Evolutionary conservation across 2,797 vertebrate species (phyloP).

Genomic region (Miichthys miiuy): DNA sequence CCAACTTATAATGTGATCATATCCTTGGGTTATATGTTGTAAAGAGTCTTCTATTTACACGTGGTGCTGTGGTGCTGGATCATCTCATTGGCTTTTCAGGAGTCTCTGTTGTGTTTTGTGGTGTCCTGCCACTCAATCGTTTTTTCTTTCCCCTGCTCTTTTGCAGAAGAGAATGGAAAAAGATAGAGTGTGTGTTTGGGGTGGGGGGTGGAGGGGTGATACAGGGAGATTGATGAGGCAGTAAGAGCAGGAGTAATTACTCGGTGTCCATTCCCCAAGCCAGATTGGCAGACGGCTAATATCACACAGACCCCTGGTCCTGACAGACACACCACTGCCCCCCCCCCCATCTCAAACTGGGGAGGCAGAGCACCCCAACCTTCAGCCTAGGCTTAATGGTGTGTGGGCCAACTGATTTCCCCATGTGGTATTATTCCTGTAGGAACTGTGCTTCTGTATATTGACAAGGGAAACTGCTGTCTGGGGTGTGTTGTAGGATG

Average conservation of each 20-base stretch:
- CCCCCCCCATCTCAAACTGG: conserved; percentile 71
- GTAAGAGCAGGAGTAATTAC: conserved; percentile 91
- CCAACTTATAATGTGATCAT: conserved; percentile 8
- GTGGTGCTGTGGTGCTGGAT: conserved; percentile 31
- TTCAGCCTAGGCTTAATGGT: conserved; percentile 76
- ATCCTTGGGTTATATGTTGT: conserved; percentile 8
- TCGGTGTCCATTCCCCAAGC: conserved; percentile 88
- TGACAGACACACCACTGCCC: conserved; percentile 79
- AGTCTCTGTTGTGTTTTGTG: conserved; percentile 68
- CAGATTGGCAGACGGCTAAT: conserved; percentile 91
- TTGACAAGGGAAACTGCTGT: conserved; percentile 55
- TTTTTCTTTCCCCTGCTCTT: conserved; percentile 60
- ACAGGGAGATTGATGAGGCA: conserved; percentile 91
- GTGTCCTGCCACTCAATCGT: conserved; percentile 79
- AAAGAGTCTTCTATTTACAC: conserved; percentile 22
- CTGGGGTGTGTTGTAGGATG: conserved; percentile 32
- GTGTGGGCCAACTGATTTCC: conserved; percentile 82
- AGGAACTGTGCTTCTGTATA: conserved; percentile 70
- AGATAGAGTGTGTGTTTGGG: conserved; percentile 64
- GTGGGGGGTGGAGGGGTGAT: conserved; percentile 68
- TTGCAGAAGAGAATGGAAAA: conserved; percentile 79
- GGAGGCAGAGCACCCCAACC: conserved; percentile 78
- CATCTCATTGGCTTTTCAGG: conserved; percentile 58
- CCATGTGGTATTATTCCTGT: conserved; percentile 79
- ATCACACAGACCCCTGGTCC: conserved; percentile 89